A percentile compares a stretch with the other conserved stretches of the same genome.
Evolutionary conservation across 2,888 invertebrate genomes (phyloP).

Genomic region (Dugesia japonica): DNA sequence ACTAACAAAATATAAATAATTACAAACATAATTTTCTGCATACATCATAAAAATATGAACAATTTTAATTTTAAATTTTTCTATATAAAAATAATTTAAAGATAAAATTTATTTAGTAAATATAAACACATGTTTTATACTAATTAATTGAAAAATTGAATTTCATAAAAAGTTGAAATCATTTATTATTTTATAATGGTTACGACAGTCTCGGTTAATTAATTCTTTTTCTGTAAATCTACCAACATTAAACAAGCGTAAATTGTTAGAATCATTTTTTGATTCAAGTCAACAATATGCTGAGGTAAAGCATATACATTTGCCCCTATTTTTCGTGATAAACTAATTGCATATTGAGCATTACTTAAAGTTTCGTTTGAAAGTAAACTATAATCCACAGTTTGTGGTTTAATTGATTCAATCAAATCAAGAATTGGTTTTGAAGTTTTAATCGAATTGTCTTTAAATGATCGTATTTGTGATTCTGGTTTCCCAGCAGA

Average conservation of each 20-base stretch:
- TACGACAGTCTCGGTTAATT: too few relatives aligned
- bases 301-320: constrained; percentile 32
- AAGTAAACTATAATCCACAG: constrained; percentile 25
- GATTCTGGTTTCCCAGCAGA: constrained; percentile 46
- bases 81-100: too few relatives aligned
- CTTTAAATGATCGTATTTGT: constrained; percentile 51
- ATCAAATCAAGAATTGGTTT: constrained; percentile 81
- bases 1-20: too few relatives aligned
- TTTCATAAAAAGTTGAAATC: too few relatives aligned
- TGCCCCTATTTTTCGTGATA: constrained; percentile 32
- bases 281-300: constrained; percentile 25
- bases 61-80: too few relatives aligned
- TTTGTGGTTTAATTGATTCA: constrained; percentile 72
- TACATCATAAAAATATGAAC: too few relatives aligned
- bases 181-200: too few relatives aligned
- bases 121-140: too few relatives aligned
- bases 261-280: constrained; percentile 32
- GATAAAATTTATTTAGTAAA: too few relatives aligned
- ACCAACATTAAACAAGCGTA: constrained; percentile 34
- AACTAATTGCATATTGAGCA: constrained; percentile 23
- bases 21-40: too few relatives aligned
- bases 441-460: constrained; percentile 71
- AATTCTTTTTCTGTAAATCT: constrained; percentile 22
- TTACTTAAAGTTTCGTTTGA: constrained; percentile 20
- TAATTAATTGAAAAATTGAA: too few relatives aligned